Conservation (phyloP, 2,113 vertebrate species). For the Chloropsis hardwickii region DNA sequence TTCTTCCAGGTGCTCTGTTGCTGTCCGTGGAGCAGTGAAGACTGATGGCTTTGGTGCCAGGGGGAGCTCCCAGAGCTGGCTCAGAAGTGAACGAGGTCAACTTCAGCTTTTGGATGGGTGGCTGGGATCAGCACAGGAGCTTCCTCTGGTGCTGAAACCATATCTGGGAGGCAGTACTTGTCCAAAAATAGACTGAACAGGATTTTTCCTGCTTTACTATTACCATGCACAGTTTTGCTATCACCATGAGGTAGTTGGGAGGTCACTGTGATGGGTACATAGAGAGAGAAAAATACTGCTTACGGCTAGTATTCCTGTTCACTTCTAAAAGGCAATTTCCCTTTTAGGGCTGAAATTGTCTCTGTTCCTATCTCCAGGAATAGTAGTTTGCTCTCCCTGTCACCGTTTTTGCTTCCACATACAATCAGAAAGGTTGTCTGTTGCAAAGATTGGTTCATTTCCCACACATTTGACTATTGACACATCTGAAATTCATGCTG, state of each 20-base stretch:
- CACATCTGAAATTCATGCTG: background rate
- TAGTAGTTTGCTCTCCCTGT: accelerated
- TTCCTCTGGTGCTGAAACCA: background rate
- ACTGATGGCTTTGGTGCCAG: too few relatives aligned
- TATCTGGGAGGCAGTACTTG: background rate
- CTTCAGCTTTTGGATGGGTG: background rate
- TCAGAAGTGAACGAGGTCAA: background rate
- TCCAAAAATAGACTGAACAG: background rate
- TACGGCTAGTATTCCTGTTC: background rate
- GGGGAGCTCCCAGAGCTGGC: background rate
- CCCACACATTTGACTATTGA: accelerated
- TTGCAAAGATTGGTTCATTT: background rate
- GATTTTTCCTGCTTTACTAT: background rate
- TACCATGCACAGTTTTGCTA: background rate
- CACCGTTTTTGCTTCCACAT: accelerated
- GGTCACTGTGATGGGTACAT: background rate
- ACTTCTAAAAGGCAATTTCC: background rate
- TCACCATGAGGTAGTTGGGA: accelerated
- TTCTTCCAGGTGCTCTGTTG: background rate
- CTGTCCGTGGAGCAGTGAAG: background rate
- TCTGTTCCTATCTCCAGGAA: background rate
- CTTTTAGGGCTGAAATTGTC: background rate
- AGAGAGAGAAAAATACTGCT: background rate
- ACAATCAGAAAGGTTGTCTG: background rate
- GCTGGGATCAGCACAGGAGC: accelerated